Conservation (phyloP, 2,797 vertebrate species). For the Myiotriccus ornatus region DNA sequence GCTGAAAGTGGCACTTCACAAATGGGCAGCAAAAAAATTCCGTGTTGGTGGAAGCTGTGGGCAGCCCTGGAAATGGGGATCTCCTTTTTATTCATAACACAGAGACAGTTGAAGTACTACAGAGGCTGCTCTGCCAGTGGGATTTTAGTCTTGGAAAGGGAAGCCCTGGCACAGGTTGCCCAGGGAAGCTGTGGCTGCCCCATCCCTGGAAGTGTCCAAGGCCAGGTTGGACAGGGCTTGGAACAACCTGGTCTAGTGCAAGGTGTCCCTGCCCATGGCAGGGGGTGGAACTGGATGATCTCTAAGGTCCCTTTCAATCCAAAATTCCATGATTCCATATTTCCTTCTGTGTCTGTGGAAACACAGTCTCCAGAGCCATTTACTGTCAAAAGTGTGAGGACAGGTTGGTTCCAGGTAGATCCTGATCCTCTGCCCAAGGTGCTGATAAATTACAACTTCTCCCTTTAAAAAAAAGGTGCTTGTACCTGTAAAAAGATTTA, state of each 20-base stretch:
- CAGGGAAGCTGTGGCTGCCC: background rate
- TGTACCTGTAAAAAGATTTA: no score
- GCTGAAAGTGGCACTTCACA: fast-evolving
- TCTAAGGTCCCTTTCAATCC: background rate
- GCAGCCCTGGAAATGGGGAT: background rate
- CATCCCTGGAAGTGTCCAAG: background rate
- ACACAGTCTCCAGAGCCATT: background rate
- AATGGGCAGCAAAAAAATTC: background rate
- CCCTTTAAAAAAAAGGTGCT: background rate
- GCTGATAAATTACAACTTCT: background rate
- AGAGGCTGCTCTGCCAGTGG: background rate
- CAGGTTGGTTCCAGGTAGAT: background rate
- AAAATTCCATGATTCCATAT: background rate
- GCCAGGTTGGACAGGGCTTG: fast-evolving
- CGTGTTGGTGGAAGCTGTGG: fast-evolving
- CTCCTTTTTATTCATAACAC: fast-evolving
- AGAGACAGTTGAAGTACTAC: background rate
- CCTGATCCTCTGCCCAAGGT: background rate
- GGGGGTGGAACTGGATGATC: background rate
- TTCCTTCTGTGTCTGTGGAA: background rate
- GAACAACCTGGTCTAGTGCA: fast-evolving
- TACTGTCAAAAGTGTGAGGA: background rate
- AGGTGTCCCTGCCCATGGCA: background rate
- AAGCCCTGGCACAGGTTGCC: background rate
- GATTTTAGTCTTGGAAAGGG: background rate